phyloP scores from a whole-genome alignment of 2,797 vertebrate species.

The Gallinago nigripennis region DNA sequence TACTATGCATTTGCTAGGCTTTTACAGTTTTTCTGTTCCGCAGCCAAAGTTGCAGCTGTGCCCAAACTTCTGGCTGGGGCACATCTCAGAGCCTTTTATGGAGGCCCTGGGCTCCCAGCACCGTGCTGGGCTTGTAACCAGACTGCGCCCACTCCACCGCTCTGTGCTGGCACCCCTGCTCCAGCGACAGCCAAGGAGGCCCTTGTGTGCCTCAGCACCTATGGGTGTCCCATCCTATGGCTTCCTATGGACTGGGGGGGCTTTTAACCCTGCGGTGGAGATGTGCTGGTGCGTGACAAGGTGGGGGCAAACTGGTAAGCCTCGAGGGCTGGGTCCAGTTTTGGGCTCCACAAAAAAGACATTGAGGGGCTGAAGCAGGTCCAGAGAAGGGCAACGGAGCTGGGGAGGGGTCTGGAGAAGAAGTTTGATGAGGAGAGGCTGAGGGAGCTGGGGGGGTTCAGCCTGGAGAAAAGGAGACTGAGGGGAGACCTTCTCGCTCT shows the following conservation, averaged over 20 bases:
- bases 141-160: neutral
- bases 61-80: neutral
- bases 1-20: neutral
- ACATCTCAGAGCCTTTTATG: neutral
- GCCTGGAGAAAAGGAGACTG: too few species aligned
- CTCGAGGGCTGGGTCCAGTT: too few species aligned
- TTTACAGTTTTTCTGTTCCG: neutral
- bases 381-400: too few species aligned
- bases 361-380: too few species aligned
- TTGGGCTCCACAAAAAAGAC: too few species aligned
- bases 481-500: too few species aligned
- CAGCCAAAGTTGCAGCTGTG: neutral
- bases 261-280: neutral
- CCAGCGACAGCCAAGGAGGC: neutral
- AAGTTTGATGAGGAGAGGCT: too few species aligned
- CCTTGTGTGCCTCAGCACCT: neutral
- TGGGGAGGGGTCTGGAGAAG: too few species aligned
- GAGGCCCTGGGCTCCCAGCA: neutral
- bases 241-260: fast-evolving
- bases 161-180: neutral
- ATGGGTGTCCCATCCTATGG: neutral
- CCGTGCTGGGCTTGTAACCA: neutral
- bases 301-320: neutral
- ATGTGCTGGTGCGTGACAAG: neutral
- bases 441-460: too few species aligned